Base-by-base conservation (phyloP, 2,888 invertebrate genomes). In the Ceriagrion tenellum region DNA sequence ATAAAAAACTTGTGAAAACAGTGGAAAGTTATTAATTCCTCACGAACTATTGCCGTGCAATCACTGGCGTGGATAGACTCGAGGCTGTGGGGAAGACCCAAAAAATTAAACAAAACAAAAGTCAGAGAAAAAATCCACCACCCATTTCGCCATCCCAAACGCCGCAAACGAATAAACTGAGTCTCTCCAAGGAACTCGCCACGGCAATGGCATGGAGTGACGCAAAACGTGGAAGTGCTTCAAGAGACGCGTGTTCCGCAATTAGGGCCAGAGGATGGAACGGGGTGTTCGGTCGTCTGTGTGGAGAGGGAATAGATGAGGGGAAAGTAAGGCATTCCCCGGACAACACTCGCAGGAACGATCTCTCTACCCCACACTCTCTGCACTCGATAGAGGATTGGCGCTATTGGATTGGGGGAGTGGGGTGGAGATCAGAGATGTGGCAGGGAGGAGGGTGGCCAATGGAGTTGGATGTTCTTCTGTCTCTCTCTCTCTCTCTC, bases 211-310 rank as follows among this genome's bases (percentile, higher is more conserved):
- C n/a, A 81, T 13, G 16, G 26, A n/a, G 30, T 81, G 81, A 81
- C 35, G 81, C 81, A 81, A 81, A 81, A 81, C 81, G 81, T 81
- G 35, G 81, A 81, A 81, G 81, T 81, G 81, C 81, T 81, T 69
- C 81, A 35, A 35, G 35, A 35, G 26, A 26, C 35, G 18, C 8
- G 81, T 2, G 12, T 81, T 81, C 81, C 81, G 81, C 81, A 81
- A 81, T 81, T 81, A 81, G 81, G 81, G 81, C 0, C 81, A 81
- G n/a, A n/a, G 81, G 26, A 81, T 59, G 59, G 59, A 59, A n/a
- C n/a, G n/a, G n/a, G n/a, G n/a, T n/a, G 59, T 16, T 59, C 8
- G 47, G 69, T n/a, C 26, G 69, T 4, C 69, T 69, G n/a, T 47
- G 69, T 26, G n/a, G 30, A 81, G 18, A 35, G 81, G 30, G 59